phyloP scores from a whole-genome alignment of 2,888 invertebrate genomes.

The Listrodromus nycthemerus region DNA sequence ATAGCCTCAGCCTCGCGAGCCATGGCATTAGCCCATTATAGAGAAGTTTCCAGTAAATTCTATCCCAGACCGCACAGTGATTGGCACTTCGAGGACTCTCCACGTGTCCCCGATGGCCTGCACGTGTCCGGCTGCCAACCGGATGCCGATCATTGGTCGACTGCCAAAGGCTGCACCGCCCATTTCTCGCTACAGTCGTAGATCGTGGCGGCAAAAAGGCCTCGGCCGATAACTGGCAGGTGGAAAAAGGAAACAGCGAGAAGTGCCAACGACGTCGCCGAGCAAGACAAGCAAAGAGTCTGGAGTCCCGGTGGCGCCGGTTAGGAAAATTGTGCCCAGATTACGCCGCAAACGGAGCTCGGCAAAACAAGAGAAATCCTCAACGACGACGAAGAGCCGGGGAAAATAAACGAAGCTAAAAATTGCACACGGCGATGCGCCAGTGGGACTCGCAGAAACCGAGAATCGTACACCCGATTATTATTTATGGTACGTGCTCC shows the following conservation, averaged over 20 bases:
- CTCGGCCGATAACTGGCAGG: background rate
- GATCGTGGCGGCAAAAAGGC: background rate
- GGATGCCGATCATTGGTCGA: background rate
- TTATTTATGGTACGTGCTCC: conserved; percentile 28
- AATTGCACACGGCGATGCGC: background rate
- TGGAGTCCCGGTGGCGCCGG: background rate
- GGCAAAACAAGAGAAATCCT: conserved; percentile 1
- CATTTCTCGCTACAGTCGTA: background rate
- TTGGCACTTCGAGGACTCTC: conserved; percentile 3
- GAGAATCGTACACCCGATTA: conserved; percentile 23
- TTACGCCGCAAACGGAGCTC: background rate
- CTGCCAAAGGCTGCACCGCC: background rate
- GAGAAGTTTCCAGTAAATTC: conserved; percentile 10
- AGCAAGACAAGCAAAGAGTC: conserved; percentile 2
- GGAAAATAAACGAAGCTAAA: conserved; percentile 1
- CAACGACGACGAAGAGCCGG: background rate
- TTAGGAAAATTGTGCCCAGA: conserved; percentile 5
- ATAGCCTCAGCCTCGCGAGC: conserved; percentile 15
- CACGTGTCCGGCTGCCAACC: background rate
- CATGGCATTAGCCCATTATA: conserved; percentile 16
- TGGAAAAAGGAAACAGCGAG: conserved; percentile 1
- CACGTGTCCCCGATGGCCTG: background rate
- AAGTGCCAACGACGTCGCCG: background rate
- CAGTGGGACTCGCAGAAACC: conserved; percentile 19
- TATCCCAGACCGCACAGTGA: background rate